Percentiles rank a stretch among this genome's conserved stretches.
Conservation (phyloP, 1,140 invertebrate species). For the Magallana ariakensis region DNA sequence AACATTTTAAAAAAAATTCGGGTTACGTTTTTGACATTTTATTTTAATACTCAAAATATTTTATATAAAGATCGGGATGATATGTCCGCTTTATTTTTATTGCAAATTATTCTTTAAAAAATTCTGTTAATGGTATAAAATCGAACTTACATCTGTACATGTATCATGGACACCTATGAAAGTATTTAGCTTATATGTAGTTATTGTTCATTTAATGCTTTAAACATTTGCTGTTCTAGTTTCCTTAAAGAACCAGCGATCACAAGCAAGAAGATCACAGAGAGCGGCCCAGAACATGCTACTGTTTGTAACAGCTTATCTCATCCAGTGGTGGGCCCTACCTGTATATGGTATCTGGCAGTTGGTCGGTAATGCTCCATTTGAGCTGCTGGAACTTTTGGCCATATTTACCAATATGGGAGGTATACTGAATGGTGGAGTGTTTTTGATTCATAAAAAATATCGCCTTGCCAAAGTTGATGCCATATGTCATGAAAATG, state of each 20-base stretch:
- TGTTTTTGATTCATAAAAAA: conserved; percentile 56
- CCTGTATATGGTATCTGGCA: conserved; percentile 58
- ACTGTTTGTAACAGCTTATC: conserved; percentile 58
- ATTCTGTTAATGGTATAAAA: too few relatives aligned
- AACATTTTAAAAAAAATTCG: too few relatives aligned
- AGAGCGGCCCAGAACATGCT: conserved; percentile 60
- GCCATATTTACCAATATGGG: conserved; percentile 61
- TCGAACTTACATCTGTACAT: too few relatives aligned
- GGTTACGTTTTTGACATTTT: too few relatives aligned
- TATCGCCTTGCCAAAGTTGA: background rate
- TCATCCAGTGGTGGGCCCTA: conserved; percentile 64
- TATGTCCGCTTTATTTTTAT: too few relatives aligned
- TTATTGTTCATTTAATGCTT: too few relatives aligned
- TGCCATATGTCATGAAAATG: background rate
- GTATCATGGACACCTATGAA: too few relatives aligned
- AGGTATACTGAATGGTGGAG: conserved; percentile 57
- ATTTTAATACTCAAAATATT: too few relatives aligned
- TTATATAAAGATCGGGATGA: too few relatives aligned
- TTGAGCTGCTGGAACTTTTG: conserved; percentile 50
- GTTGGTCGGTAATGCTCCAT: conserved; percentile 48
- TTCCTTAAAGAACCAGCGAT: conserved; percentile 20
- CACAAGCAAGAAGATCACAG: conserved; percentile 24
- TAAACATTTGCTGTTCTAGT: background rate
- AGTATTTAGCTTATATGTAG: too few relatives aligned
- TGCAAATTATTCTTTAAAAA: too few relatives aligned